Percentiles rank a stretch among this genome's conserved stretches.
Conservation (phyloP, 2,797 vertebrate genomes). For the Vireo griseus region DNA sequence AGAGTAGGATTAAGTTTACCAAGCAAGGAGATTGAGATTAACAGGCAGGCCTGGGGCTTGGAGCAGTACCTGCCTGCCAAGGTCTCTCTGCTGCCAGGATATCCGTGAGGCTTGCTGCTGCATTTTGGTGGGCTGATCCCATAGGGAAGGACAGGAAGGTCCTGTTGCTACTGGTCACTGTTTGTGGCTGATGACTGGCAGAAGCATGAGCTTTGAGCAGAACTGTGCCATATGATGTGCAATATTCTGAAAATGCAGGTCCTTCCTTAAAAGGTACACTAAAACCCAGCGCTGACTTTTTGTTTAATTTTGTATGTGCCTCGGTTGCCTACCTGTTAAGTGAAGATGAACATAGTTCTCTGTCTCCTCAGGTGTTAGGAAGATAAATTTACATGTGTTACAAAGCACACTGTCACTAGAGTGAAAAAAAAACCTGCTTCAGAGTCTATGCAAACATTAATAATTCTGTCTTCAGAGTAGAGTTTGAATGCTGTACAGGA, state of each 20-base stretch:
- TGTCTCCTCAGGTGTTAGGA: background rate
- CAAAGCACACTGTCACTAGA: background rate
- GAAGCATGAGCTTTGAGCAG: background rate
- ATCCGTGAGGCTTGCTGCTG: fast-evolving
- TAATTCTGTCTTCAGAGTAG: constrained; percentile 40
- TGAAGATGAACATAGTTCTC: background rate
- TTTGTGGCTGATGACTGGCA: background rate
- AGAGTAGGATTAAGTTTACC: background rate
- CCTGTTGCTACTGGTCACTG: background rate
- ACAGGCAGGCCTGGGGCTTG: background rate
- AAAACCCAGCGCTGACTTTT: background rate
- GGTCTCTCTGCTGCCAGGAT: background rate
- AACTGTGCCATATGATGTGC: background rate
- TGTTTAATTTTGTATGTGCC: background rate
- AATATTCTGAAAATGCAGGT: background rate
- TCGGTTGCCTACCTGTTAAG: background rate
- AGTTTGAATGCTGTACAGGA: background rate
- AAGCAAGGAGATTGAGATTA: background rate
- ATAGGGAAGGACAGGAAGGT: background rate
- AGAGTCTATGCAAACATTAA: constrained; percentile 4
- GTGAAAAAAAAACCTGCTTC: background rate
- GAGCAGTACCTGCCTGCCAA: background rate
- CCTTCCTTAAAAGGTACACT: background rate
- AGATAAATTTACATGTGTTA: background rate
- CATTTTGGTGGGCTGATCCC: background rate